phyloP scores from a whole-genome alignment of 2,797 vertebrate species.

The Percopsis omiscomaycus region DNA sequence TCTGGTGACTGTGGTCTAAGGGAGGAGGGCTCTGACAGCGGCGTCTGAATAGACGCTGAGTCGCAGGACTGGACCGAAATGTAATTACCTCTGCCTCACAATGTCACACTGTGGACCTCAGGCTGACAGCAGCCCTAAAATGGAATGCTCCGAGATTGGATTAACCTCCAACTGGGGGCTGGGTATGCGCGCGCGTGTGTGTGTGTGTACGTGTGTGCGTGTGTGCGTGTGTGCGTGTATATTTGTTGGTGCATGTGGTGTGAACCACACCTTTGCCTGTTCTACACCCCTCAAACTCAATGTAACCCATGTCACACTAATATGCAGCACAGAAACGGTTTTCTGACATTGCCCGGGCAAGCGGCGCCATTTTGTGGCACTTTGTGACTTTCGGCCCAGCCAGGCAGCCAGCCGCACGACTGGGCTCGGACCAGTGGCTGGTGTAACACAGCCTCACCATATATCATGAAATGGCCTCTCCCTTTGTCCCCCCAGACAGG shows the following conservation, averaged over 20 bases:
- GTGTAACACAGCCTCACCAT: conserved; percentile 28
- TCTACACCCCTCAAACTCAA: conserved; percentile 29
- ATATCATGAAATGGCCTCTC: neutral
- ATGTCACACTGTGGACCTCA: conserved; percentile 73
- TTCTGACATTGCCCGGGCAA: conserved; percentile 51
- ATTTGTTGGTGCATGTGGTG: conserved; percentile 19
- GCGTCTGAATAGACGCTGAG: conserved; percentile 71
- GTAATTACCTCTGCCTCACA: conserved; percentile 78
- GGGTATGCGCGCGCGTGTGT: conserved; percentile 44
- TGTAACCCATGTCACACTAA: conserved; percentile 42
- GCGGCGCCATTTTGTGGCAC: conserved; percentile 43
- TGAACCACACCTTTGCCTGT: conserved; percentile 53
- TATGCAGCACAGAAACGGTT: conserved; percentile 39
- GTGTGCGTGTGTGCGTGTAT: conserved; percentile 31
- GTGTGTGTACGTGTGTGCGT: conserved; percentile 17
- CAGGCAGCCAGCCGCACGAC: conserved; percentile 37
- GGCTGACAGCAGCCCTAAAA: conserved; percentile 75
- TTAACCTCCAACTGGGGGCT: conserved; percentile 70
- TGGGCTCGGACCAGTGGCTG: conserved; percentile 39
- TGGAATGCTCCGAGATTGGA: conserved; percentile 70
- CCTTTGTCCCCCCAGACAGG: conserved; percentile 10
- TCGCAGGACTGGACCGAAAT: conserved; percentile 74
- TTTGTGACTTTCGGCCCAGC: conserved; percentile 53
- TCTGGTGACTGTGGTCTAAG: conserved; percentile 62
- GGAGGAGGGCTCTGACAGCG: conserved; percentile 67